phyloP scores from a whole-genome alignment of 1,140 invertebrate species.

The Heterodera schachtii region DNA sequence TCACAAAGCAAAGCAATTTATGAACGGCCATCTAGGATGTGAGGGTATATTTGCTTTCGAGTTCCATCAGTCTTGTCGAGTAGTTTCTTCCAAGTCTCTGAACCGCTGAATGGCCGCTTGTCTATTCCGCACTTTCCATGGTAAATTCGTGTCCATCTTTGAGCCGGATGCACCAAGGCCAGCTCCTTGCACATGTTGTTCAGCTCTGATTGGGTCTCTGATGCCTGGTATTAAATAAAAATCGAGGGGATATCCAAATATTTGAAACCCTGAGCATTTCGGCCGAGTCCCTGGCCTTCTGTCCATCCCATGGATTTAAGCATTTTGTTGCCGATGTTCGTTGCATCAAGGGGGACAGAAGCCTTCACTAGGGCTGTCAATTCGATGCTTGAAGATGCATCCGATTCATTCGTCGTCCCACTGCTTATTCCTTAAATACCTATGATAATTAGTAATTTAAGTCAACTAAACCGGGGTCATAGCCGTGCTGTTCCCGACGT shows the following conservation, averaged over 20 bases:
- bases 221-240: constrained; percentile 46
- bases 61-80: background rate
- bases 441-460: background rate
- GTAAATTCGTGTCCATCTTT: constrained; percentile 23
- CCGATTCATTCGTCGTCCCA: background rate
- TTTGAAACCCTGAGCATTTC: constrained; percentile 79
- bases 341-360: constrained; percentile 47
- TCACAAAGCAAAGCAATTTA: too few species aligned
- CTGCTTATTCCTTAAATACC: constrained; percentile 33
- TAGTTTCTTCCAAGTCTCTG: constrained; percentile 33
- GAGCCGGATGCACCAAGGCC: constrained; percentile 58
- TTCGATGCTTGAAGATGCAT: constrained; percentile 15
- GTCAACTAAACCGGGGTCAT: constrained; percentile 47
- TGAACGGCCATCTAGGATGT: too few species aligned
- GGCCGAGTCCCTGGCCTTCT: constrained; percentile 89
- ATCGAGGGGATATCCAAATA: background rate
- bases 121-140: constrained; percentile 44
- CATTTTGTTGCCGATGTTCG: constrained; percentile 81
- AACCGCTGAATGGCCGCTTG: constrained; percentile 48
- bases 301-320: constrained; percentile 98
- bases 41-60: too few species aligned
- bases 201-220: constrained; percentile 58
- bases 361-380: constrained; percentile 41
- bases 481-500: constrained; percentile 85
- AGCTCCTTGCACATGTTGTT: constrained; percentile 61